Conservation (phyloP, 2,888 invertebrate species). For the Sphaeridia pumilis region DNA sequence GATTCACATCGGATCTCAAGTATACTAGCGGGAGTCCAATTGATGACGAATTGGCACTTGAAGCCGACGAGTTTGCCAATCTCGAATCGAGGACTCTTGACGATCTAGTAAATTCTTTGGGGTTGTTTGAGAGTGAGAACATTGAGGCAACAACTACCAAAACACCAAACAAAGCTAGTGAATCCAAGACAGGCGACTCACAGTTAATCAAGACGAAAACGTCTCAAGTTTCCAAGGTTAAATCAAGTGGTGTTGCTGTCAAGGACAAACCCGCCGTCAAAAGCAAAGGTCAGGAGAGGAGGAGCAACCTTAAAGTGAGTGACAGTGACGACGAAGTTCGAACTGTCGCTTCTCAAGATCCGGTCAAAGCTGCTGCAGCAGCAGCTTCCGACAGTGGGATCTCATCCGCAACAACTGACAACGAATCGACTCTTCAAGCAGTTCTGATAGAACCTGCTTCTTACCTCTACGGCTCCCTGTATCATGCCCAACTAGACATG, state of each 20-base stretch:
- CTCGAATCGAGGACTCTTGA: slow-evolving; percentile 30
- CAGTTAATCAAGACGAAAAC: too few species aligned
- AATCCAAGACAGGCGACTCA: too few species aligned
- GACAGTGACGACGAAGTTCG: slow-evolving; percentile 4
- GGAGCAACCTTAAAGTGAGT: neutral
- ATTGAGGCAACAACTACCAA: too few species aligned
- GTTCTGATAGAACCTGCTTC: slow-evolving; percentile 14
- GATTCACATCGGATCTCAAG: slow-evolving; percentile 2
- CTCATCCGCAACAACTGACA: slow-evolving; percentile 17
- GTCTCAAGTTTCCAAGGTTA: too few species aligned
- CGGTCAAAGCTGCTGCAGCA: too few species aligned
- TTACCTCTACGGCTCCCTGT: slow-evolving; percentile 15
- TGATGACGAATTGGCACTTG: slow-evolving; percentile 13
- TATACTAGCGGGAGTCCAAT: neutral
- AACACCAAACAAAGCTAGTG: too few species aligned
- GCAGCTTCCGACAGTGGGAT: slow-evolving; percentile 17
- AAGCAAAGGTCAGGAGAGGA: too few species aligned
- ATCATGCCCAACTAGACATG: slow-evolving; percentile 15
- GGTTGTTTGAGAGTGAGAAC: slow-evolving; percentile 5
- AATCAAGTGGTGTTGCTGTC: too few species aligned
- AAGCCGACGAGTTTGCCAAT: slow-evolving; percentile 31
- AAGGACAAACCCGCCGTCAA: too few species aligned
- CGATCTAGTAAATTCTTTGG: slow-evolving; percentile 19
- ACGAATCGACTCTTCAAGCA: slow-evolving; percentile 6
- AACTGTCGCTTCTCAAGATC: too few species aligned